These are phyloP conservation scores for Formicarius rufipectus DNA, from an alignment of 2,113 vertebrate genomes.

Conservation along the genomic window DNA sequence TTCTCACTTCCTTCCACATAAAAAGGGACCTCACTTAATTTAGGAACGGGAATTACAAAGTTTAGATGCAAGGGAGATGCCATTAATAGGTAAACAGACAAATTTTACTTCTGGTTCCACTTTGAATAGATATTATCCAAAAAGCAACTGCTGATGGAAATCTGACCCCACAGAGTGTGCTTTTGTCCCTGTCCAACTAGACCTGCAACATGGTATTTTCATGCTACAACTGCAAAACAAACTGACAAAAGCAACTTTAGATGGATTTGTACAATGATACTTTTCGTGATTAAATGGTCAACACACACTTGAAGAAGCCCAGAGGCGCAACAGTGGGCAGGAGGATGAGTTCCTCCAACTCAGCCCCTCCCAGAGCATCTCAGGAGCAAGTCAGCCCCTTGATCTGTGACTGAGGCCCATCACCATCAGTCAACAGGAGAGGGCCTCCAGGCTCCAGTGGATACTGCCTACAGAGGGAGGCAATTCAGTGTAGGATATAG, in stretches of 20 bases:
- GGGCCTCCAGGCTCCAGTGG: rapidly evolving
- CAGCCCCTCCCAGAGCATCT: rapidly evolving
- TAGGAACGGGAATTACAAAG: neutral
- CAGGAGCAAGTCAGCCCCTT: neutral
- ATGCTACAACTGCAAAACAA: neutral
- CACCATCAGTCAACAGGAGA: no score
- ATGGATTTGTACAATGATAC: neutral
- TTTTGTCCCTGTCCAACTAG: neutral
- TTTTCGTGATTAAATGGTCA: neutral
- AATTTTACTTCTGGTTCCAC: neutral
- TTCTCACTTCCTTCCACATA: neutral
- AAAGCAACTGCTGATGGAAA: neutral
- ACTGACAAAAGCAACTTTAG: neutral
- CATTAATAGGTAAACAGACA: neutral
- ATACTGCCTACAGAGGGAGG: neutral
- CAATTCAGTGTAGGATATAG: neutral
- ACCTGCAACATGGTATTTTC: rapidly evolving
- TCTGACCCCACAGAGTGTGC: neutral
- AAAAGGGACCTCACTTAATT: neutral
- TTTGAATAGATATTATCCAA: neutral
- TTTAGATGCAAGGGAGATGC: neutral
- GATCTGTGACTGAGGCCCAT: neutral
- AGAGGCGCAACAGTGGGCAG: neutral
- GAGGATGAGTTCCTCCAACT: neutral
- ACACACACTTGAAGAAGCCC: neutral